These are phyloP conservation scores for Amphiduros pacificus DNA, from an alignment of 2,888 invertebrate genomes.

Conservation along the genomic window DNA sequence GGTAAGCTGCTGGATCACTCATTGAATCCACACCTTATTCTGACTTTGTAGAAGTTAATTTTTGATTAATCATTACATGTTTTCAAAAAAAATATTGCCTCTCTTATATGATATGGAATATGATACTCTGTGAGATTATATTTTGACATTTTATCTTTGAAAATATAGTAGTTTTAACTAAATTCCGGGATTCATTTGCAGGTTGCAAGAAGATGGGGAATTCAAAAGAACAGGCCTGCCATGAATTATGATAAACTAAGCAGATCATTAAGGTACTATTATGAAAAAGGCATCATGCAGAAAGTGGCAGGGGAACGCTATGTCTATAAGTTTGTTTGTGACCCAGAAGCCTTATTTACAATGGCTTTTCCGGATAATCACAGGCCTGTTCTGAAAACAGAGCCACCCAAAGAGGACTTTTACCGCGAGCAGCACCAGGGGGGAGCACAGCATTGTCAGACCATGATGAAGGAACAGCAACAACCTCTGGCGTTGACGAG, in stretches of 20 bases:
- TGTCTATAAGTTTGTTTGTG: slow-evolving; percentile 95
- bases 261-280: slow-evolving; percentile 90
- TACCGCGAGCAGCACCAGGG: neutral
- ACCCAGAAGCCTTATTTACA: slow-evolving; percentile 67
- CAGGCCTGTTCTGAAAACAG: slow-evolving; percentile 50
- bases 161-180: no score
- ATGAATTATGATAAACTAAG: slow-evolving; percentile 98
- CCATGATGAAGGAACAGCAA: slow-evolving; percentile 13
- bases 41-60: no score
- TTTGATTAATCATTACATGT: no score
- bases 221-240: slow-evolving; percentile 93
- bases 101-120: no score
- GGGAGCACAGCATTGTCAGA: neutral
- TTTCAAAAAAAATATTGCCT: no score
- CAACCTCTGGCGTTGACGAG: slow-evolving; percentile 20
- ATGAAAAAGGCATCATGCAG: slow-evolving; percentile 98
- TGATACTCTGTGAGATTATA: no score
- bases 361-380: slow-evolving; percentile 53
- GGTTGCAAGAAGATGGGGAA: slow-evolving; percentile 90
- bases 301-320: slow-evolving; percentile 91
- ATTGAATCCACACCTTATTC: no score
- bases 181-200: no score
- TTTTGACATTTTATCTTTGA: no score
- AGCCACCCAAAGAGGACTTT: slow-evolving; percentile 24
- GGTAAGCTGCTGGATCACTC: no score